Evolutionary conservation across 1,140 invertebrate genomes (phyloP), one percentile per base, ranked within the genome.

Genomic region (Zelostemma sp.): DNA sequence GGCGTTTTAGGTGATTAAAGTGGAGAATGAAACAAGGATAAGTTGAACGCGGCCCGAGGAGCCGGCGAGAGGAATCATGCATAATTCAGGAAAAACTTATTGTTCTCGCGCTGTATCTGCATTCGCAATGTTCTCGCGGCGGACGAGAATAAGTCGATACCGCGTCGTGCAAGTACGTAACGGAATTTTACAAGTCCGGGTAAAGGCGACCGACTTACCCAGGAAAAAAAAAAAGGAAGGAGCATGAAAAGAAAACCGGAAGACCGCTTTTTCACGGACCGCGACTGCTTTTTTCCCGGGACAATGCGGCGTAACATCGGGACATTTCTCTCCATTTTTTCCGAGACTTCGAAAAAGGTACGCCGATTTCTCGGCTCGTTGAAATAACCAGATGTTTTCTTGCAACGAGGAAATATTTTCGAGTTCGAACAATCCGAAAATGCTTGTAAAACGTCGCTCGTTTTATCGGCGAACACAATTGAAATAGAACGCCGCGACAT

Each of bases 21-120:
- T 61, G 58, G 49, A 48, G 50, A 53, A 54, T 61, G 53, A 61
- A 35, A 61, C 53, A 53, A 54, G 41, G 50, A 51, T 53, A 53
- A 49, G 41, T 50, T 31, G 58, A 41, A 47, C 53, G 50, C 40
- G 51, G 43, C 31, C 50, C 49, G 25, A 43, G 51, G 49, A 48
- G 31, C 28, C 50, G 62, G 33, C 17, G 66, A 57, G 49, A 54
- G 67, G 46, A 15, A 62, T 72, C 66, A 74, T 76, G 69, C 68
- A 76, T 76, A 67, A 76, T 76, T 76, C 72, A 76, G 17, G 50
- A 66, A 62, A 70, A 72, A 76, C 54, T 75, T 72, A 65, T 55
- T 58, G 62, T 58, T 65, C 55, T 54, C 55, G 57, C 57, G 62
- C 54, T 58, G 62, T 65, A 65, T 58, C 55, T 65, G 62, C 58